Conservation (phyloP, 2,888 invertebrate species). For the Diploptera punctata region DNA sequence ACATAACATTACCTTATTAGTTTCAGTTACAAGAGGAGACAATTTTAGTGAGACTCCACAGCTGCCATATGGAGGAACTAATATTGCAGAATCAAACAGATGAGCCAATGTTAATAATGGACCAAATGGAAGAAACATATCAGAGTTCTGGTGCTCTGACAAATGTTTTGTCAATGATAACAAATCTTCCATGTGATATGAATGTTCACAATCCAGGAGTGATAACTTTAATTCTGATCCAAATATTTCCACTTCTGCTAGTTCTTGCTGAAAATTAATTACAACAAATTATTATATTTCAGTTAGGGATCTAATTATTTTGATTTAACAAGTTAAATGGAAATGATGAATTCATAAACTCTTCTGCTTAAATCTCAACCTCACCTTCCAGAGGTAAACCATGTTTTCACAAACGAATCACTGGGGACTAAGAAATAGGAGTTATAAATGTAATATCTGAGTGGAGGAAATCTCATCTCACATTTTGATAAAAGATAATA, state of each 20-base stretch:
- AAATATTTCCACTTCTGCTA: too few relatives aligned
- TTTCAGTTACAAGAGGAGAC: neutral
- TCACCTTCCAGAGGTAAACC: too few relatives aligned
- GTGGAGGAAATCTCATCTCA: too few relatives aligned
- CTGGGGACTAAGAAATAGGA: too few relatives aligned
- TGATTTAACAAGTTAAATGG: neutral
- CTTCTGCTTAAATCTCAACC: too few relatives aligned
- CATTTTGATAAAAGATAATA: too few relatives aligned
- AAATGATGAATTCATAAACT: neutral
- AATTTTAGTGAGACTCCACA: slow-evolving; percentile 44
- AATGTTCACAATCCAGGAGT: slow-evolving; percentile 28
- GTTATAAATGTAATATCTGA: too few relatives aligned
- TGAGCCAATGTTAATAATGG: slow-evolving; percentile 47
- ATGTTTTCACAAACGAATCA: too few relatives aligned
- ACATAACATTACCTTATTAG: neutral
- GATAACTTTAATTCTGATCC: neutral
- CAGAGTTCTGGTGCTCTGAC: slow-evolving; percentile 33
- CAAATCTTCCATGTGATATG: neutral
- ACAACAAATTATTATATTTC: neutral
- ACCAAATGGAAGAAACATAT: slow-evolving; percentile 49
- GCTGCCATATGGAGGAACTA: slow-evolving; percentile 46
- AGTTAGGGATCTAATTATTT: too few relatives aligned
- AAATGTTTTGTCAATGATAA: neutral
- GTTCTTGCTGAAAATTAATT: neutral
- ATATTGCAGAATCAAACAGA: slow-evolving; percentile 47